These are phyloP conservation scores for Oryzaephilus surinamensis DNA, from an alignment of 1,140 invertebrate species.

Conservation along the genomic window DNA sequence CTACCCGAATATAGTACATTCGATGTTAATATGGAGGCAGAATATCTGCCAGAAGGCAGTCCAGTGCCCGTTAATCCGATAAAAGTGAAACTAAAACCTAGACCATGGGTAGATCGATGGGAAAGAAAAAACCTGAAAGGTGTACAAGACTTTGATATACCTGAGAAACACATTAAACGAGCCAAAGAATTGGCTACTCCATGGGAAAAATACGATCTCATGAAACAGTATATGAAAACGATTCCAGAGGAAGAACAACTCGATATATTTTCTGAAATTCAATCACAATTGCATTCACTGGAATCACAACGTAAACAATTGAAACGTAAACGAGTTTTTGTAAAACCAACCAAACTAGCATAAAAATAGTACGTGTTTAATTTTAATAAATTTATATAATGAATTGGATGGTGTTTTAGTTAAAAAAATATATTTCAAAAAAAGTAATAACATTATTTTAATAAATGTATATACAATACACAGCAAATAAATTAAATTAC, in stretches of 20 bases:
- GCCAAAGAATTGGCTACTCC: constrained; percentile 52
- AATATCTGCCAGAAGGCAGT: constrained; percentile 61
- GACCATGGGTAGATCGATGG: constrained; percentile 80
- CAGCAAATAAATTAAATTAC: no score
- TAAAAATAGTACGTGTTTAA: no score
- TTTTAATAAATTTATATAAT: no score
- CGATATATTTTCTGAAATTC: constrained; percentile 74
- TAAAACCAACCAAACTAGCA: constrained; percentile 49
- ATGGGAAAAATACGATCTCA: constrained; percentile 87
- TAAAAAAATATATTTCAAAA: no score
- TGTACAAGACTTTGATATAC: constrained; percentile 52
- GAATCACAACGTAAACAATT: constrained; percentile 53
- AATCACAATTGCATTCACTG: constrained; percentile 59
- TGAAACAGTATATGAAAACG: constrained; percentile 84
- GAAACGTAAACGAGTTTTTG: constrained; percentile 55
- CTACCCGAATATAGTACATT: constrained; percentile 88
- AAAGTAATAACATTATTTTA: no score
- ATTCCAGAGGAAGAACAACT: constrained; percentile 81
- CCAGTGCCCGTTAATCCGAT: constrained; percentile 78
- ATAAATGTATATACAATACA: no score
- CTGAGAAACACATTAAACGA: constrained; percentile 48
- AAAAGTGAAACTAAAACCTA: constrained; percentile 73
- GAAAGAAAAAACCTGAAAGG: constrained; percentile 72
- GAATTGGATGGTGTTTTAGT: no score
- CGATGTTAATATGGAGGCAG: constrained; percentile 82